phyloP scores from a whole-genome alignment of 2,888 invertebrate species.

The Crioceris asparagi region DNA sequence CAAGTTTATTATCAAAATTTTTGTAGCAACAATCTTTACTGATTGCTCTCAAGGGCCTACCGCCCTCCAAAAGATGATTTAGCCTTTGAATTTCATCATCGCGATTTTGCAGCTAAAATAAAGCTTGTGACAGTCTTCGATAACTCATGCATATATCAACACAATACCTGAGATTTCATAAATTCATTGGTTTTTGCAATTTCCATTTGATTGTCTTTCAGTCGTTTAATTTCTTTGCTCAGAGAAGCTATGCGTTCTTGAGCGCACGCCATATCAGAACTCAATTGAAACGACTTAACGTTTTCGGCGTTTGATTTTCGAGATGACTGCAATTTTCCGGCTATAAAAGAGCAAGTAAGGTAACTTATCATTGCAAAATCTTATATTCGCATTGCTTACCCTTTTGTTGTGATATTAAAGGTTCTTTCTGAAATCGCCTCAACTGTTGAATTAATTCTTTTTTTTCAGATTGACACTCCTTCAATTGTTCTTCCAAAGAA shows the following conservation, averaged over 20 bases:
- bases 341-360: background rate
- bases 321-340: too few relatives aligned
- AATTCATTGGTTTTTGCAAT: constrained; percentile 33
- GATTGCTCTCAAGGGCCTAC: constrained; percentile 49
- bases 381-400: too few relatives aligned
- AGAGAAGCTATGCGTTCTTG: constrained; percentile 36
- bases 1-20: constrained; percentile 42
- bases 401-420: too few relatives aligned
- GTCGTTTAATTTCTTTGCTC: constrained; percentile 35
- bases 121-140: too few relatives aligned
- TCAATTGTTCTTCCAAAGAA: constrained; percentile 45
- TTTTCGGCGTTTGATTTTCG: too few relatives aligned
- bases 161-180: constrained; percentile 36
- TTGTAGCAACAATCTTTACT: constrained; percentile 56
- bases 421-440: too few relatives aligned
- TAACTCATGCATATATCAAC: background rate
- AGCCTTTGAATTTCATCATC: constrained; percentile 64
- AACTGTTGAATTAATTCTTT: constrained; percentile 17
- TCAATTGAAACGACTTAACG: constrained; percentile 37
- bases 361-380: too few relatives aligned
- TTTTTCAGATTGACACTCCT: constrained; percentile 44
- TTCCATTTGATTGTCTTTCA: constrained; percentile 35
- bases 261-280: constrained; percentile 33
- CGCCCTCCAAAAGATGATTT: constrained; percentile 58
- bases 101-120: constrained; percentile 35